phyloP scores from a whole-genome alignment of 2,113 vertebrate species.

The Antechinus stuartii region DNA sequence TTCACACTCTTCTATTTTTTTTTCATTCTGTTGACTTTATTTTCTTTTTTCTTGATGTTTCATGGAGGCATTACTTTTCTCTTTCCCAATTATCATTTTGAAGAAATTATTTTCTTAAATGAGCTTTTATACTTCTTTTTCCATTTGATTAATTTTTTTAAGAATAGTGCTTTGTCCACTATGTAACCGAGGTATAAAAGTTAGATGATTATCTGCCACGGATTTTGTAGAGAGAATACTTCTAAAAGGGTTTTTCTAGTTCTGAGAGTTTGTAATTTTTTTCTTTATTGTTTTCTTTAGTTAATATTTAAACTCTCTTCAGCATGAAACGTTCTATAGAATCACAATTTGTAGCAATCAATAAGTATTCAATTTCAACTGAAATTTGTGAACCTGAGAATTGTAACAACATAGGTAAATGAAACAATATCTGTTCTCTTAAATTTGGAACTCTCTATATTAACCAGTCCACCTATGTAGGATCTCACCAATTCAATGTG shows the following conservation, averaged over 20 bases:
- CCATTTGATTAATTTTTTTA: background rate
- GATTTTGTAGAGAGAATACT: background rate
- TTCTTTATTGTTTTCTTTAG: slow-evolving; percentile 5
- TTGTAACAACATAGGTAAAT: slow-evolving; percentile 26
- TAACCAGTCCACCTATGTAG: background rate
- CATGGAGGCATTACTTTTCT: no score
- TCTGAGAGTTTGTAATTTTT: background rate
- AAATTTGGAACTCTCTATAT: slow-evolving; percentile 22
- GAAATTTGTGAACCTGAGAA: slow-evolving; percentile 45
- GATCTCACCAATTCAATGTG: background rate
- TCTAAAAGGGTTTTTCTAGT: background rate
- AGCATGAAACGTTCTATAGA: slow-evolving; percentile 28
- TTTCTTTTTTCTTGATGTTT: no score
- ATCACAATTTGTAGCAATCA: slow-evolving; percentile 19
- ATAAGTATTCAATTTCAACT: slow-evolving; percentile 37
- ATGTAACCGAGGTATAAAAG: background rate
- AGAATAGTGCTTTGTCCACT: background rate
- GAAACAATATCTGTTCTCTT: slow-evolving; percentile 19
- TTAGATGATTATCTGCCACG: background rate
- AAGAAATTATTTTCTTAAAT: no score
- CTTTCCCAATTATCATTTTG: no score
- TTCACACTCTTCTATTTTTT: no score
- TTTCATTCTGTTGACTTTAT: no score
- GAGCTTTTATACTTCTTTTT: no score
- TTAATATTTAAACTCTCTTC: slow-evolving; percentile 45